Evolutionary conservation across 2,888 invertebrate species (phyloP), one percentile per base, ranked within the genome.

Genomic region (Lottia gigantea): DNA sequence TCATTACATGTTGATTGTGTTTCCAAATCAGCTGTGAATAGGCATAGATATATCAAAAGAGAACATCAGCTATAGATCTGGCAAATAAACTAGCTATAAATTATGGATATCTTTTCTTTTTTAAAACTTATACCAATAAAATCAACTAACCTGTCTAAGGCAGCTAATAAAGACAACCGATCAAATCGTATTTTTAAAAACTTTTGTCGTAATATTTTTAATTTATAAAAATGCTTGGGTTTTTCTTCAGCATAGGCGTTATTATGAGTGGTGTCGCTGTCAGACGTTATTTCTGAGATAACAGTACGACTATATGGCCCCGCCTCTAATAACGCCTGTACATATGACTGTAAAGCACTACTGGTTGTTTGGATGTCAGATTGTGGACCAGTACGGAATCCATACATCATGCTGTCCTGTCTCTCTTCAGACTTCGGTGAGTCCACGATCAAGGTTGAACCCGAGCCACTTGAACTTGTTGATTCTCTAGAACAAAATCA

Each of bases 141-240:
- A 12, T 11, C 4, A 11, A 71, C 79, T 76, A 78, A 88, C 89
- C 90, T 92, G 89, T 99, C 99, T 79, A 99, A 93, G 19, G 98
- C 90, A 1, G 98, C 96, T 88, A 97, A 91, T 63, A 99, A 90
- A 78, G 96, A 95, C 67, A 99, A 90, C 64, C 99, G 92, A 88
- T 99, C 98, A 91, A 98, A 94, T 68, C 94, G 92, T 47, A 98
- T 92, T 91, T 95, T 96, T 0, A 95, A 87, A 80, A 92, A 85
- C 62, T 80, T 71, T 6, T 72, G 80, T 76, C 85, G 86, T 66
- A 93, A 93, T 55, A 94, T 84, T 87, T 92, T 93, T 84, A 94
- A 92, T 84, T 93, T 94, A 89, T 95, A 95, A 88, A 94, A 95
- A 83, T 91, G 91, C 72, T 88, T 86, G 45, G 88, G 86, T 71